Conservation (phyloP, 2,888 invertebrate genomes). For the Tanytarsus gracilentus region DNA sequence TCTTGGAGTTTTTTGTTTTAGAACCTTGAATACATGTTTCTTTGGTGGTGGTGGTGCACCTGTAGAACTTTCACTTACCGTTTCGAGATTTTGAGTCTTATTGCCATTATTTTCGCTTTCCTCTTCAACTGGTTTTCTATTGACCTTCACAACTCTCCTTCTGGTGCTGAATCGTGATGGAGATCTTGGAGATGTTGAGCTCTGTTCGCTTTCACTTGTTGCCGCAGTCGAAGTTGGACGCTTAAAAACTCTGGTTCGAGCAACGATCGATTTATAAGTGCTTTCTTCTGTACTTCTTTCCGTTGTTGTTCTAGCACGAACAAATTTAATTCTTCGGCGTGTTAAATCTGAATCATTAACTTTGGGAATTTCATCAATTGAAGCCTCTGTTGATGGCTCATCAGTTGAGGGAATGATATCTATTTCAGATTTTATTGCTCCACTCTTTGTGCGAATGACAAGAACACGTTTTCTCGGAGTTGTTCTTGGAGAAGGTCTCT, state of each 20-base stretch:
- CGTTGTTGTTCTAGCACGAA: slow-evolving; percentile 10
- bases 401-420: not conserved
- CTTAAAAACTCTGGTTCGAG: slow-evolving; percentile 8
- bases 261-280: not conserved
- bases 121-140: slow-evolving; percentile 11
- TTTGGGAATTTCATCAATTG: slow-evolving; percentile 4
- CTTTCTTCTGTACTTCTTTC: not conserved
- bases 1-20: slow-evolving; percentile 20
- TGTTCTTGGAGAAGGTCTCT: not conserved
- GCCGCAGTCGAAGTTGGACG: not conserved
- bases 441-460: not conserved
- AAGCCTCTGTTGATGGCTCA: not conserved
- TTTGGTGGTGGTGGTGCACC: slow-evolving; percentile 2
- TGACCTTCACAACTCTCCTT: slow-evolving; percentile 7
- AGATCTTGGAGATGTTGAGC: slow-evolving; percentile 1
- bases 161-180: not conserved
- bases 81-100: not conserved
- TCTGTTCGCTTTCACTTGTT: not conserved
- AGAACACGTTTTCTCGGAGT: slow-evolving; percentile 11
- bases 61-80: not conserved
- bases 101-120: slow-evolving; percentile 18
- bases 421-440: not conserved
- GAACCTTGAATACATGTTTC: slow-evolving; percentile 7
- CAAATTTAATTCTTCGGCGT: slow-evolving; percentile 9
- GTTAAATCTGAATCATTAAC: not conserved